Evolutionary conservation across 2,888 invertebrate genomes (phyloP).

Genomic region (Cheilosia impressa): DNA sequence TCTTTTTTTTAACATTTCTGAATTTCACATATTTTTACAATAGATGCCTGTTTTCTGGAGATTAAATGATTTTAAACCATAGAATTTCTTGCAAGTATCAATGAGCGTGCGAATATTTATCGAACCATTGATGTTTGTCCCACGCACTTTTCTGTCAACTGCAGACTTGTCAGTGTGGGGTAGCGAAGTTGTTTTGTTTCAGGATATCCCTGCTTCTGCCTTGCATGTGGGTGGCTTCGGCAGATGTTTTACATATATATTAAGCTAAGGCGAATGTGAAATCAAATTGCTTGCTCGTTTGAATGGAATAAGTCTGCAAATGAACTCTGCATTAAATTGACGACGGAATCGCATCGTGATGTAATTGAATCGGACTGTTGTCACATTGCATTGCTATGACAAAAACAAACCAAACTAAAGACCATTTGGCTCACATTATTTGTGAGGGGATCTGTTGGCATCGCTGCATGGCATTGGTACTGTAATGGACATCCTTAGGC

Average conservation of each 20-base stretch:
- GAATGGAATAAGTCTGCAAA: not conserved
- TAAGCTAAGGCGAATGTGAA: too few relatives aligned
- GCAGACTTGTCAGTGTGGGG: constrained; percentile 27
- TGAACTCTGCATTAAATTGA: not conserved
- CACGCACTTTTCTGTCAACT: constrained; percentile 59
- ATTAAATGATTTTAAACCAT: too few relatives aligned
- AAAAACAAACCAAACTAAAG: constrained; percentile 72
- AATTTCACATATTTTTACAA: not conserved
- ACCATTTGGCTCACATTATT: too few relatives aligned
- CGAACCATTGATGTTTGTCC: not conserved
- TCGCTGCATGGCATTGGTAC: too few relatives aligned
- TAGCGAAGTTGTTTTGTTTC: constrained; percentile 35
- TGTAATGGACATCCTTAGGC: too few relatives aligned
- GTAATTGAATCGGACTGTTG: not conserved
- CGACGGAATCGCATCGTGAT: not conserved
- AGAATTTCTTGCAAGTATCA: constrained; percentile 3
- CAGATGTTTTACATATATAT: too few relatives aligned
- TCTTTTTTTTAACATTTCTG: not conserved
- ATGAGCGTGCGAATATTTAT: not conserved
- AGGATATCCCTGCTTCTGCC: not conserved
- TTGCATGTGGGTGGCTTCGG: constrained; percentile 12
- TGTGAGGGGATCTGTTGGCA: too few relatives aligned
- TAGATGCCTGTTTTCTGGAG: too few relatives aligned
- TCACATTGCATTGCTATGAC: constrained; percentile 37
- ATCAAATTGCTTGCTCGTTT: too few relatives aligned